Evolutionary conservation across 1,140 invertebrate genomes (phyloP), one percentile per base, ranked within the genome.

Genomic region (Pseudomyrmex cubaensis): DNA sequence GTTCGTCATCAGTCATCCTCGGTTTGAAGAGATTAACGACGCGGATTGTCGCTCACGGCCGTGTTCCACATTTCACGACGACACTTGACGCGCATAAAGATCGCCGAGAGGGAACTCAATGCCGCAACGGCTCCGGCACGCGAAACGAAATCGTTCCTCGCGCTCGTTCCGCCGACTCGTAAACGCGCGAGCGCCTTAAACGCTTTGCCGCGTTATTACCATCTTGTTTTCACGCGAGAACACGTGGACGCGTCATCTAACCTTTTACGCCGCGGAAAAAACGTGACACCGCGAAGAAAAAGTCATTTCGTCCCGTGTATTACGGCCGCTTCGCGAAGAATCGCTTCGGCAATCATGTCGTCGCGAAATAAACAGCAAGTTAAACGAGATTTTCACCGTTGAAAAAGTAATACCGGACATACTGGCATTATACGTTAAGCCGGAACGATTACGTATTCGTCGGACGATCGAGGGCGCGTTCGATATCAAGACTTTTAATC

Each of bases 401-500:
- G 50, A 15, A 46, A 17, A 70, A 70, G 13, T 22, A 25, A 15
- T 22, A 25, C 3, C 20, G 25, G 13, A 52, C 35, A 20, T 12
- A 78, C 67, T 48, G 52, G 13, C 17, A 48, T 69, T 35, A 35
- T 57, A 57, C 63, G 52, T 78, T 25, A 9, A 9, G 48, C 1
- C 44, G 8, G 17, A 13, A 22, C 62, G 62, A 63, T 75, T 76
- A 76, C 52, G 44, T 20, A 78, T 69, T 78, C 52, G 52, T 69
- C 66, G 52, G 63, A 54, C 62, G 63, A 78, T 76, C 61, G 63
- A 57, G 35, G 10, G 44, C 76, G 64, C 76, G 76, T 72, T 72
- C 72, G 66, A 80, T 80, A 35, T 59, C 54, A 15, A 35, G 66
- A 80, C 66, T 80, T 80, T 80, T 70, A 80, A 72, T 80, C 76